phyloP scores from a whole-genome alignment of 2,797 vertebrate species.

The Malurus splendens region DNA sequence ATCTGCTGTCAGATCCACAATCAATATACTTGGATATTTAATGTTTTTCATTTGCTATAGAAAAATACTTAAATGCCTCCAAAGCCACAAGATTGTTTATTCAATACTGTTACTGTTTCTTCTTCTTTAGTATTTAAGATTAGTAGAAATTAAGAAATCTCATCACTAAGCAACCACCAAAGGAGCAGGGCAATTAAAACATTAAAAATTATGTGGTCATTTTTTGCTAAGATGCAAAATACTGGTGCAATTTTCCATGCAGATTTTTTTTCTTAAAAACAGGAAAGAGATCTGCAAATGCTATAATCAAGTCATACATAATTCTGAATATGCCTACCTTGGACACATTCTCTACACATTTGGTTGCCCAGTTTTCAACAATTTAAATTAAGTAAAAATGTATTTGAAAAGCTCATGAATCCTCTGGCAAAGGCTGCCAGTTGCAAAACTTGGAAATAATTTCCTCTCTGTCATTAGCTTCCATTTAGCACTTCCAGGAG shows the following conservation, averaged over 20 bases:
- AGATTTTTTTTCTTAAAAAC: not conserved
- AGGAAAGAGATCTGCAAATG: not conserved
- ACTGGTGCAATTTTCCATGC: not conserved
- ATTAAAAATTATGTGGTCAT: not conserved
- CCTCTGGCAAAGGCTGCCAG: not conserved
- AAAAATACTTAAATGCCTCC: not conserved
- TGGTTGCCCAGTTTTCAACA: not conserved
- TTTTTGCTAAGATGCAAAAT: not conserved
- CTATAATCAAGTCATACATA: not conserved
- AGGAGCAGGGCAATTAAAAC: not conserved
- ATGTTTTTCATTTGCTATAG: not conserved
- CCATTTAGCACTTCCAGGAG: not conserved
- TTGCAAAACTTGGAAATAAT: conserved; percentile 30
- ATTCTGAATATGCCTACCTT: not conserved
- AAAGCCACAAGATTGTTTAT: not conserved
- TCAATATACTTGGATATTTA: not conserved
- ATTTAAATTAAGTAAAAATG: conserved; percentile 6
- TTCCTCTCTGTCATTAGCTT: not conserved
- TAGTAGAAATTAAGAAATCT: not conserved
- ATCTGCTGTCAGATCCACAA: not conserved
- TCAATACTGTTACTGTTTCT: not conserved
- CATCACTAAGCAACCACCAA: not conserved
- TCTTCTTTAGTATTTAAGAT: not conserved
- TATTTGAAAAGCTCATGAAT: not conserved
- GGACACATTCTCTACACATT: not conserved